Evolutionary conservation across 1,140 invertebrate genomes (phyloP), one percentile per base, ranked within the genome.

Genomic region (Hylaeus anthracinus): DNA sequence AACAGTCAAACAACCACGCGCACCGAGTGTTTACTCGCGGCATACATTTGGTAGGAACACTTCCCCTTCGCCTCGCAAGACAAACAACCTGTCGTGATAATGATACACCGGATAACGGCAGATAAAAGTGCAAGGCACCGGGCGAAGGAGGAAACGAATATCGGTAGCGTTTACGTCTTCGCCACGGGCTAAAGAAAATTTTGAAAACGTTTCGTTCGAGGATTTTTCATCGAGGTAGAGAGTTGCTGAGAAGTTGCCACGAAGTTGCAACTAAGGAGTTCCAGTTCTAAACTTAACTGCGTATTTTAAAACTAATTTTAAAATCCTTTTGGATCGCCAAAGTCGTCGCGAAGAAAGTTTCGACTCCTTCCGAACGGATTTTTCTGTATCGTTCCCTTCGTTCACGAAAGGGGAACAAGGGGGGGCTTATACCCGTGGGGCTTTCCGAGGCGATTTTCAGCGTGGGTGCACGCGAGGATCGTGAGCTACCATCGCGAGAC

Each of bases 81-180:
- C 88, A 93, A 93, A 92, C 90, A 93, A 92, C 90, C 90, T 92
- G 92, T 89, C 88, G 90, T 79, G 90, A 93, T 92, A 92, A 90
- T 92, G 86, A 92, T 91, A 90, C 84, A 85, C 85, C 73, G 87
- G 83, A 86, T 85, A 89, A 88, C 84, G 74, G 72, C 82, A 78
- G 77, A 88, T 82, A 85, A 87, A 85, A 87, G 72, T 76, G 72
- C 86, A 70, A 66, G 71, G 61, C 51, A 65, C 72, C 65, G n/a
- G 12, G 43, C 41, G 43, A 9, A 41, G n/a, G 3, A 60, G 12
- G 60, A 48, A 63, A 70, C 48, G 71, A 71, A 73, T 79, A 73
- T 79, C 74, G 81, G 76, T 72, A 72, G 61, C 63, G 26, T 61
- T 67, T 72, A 58, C 66, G 26, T 26, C 66, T 10, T 15, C 26